phyloP scores from a whole-genome alignment of 2,888 invertebrate species.

The Galeruca laticollis region DNA sequence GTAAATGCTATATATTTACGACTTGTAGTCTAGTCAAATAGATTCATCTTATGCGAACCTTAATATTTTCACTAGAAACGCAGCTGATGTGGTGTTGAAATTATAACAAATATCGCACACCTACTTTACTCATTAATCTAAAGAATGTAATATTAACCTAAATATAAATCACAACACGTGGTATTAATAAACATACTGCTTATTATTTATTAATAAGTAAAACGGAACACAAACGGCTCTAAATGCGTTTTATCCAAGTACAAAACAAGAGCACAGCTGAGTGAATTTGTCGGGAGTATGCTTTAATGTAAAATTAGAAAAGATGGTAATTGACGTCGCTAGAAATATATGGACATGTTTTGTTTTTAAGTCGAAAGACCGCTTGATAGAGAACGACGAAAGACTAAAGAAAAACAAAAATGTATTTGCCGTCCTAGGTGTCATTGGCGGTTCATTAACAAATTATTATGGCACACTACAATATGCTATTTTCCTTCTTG shows the following conservation, averaged over 20 bases:
- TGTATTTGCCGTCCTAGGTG: background rate
- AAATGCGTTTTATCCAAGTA: constrained; percentile 23
- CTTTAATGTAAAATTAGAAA: constrained; percentile 56
- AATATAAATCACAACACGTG: constrained; percentile 39
- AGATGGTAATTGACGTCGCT: constrained; percentile 51
- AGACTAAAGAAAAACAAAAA: background rate
- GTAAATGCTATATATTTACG: too few relatives aligned
- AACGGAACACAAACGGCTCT: constrained; percentile 33
- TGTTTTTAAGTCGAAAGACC: background rate
- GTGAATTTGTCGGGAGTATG: constrained; percentile 54
- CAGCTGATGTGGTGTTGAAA: constrained; percentile 18
- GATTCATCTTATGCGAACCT: background rate
- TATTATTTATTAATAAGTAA: constrained; percentile 44
- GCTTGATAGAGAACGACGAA: background rate
- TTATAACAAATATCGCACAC: constrained; percentile 31
- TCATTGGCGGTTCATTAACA: background rate
- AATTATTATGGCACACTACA: background rate
- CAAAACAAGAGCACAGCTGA: constrained; percentile 47
- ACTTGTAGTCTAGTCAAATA: too few relatives aligned
- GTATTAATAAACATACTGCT: constrained; percentile 39
- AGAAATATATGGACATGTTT: constrained; percentile 36
- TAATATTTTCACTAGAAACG: background rate
- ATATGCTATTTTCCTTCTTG: background rate
- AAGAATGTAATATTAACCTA: constrained; percentile 24
- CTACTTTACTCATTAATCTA: constrained; percentile 29